Evolutionary conservation across 1,140 invertebrate species (phyloP), one percentile per base, ranked within the genome.

Genomic region (Steinernema khuongi): DNA sequence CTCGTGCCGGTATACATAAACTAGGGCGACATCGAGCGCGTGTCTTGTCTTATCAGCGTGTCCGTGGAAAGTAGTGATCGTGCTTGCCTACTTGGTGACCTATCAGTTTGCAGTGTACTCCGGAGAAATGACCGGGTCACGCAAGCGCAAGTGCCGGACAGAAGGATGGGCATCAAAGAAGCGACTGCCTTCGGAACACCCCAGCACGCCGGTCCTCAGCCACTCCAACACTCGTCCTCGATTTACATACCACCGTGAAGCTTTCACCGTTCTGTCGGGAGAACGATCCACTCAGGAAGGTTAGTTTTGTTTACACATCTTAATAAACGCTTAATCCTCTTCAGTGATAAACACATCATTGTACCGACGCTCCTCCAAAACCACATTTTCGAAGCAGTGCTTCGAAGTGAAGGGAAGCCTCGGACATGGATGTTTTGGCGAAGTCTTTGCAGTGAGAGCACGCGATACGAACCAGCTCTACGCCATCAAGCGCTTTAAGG

Each of bases 351-450:
- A 14, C 4, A 22, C 14, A 60, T 60, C 19, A 2, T 22, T 4
- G 14, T 60, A 60, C 19, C 50, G 50, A 7, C 50, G 50, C 7
- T 60, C 50, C 4, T 7, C 50, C 14, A 7, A 7, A 60, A 22
- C 50, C 7, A n/a, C 74, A 31, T 88, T 87, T 80, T 88, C 91
- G 79, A 87, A 90, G 36, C 90, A 91, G 81, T 89, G 89, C 79
- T 92, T 91, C 84, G 84, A 87, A 31, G 87, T 90, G 31, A 83
- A 89, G 36, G 85, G 86, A 26, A 89, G 88, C 79, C 87, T 92
- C 41, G 91, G 91, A 30, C 88, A 89, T 80, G 91, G 91, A 17
- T 91, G 90, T 1, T 92, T 91, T 87, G 91, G 91, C 44, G 89
- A 90, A 80, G 91, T 91, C 76, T n/a, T 41, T 4, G 1, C 67